Evolutionary conservation across 2,797 vertebrate species (phyloP), one percentile per base, ranked within the genome.

Genomic region (Champsocephalus esox): DNA sequence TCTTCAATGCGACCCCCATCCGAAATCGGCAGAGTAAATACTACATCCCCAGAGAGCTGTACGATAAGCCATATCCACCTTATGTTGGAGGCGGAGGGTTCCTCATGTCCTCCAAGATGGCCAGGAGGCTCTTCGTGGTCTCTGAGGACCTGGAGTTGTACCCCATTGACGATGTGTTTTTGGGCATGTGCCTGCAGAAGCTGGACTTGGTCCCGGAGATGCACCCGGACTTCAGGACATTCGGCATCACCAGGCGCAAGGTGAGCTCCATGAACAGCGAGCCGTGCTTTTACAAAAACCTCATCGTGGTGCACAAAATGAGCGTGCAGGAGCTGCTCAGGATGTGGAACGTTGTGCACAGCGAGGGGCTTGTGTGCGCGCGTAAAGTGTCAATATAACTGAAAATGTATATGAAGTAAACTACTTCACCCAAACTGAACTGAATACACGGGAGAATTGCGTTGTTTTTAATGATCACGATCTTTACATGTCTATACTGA

Each of bases 141-240:
- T 96, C 95, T 0, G 92, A 95, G 87, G 84, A 82, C 49, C 70
- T 95, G 72, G 90, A 94, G 80, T 74, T 97, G 63, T 97, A 96
- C 87, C 97, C 97, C 19, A 97, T 97, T 1, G 97, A 97, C 43
- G 96, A 98, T 8, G 96, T 97, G 57, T 97, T 96, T 85, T 57
- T 97, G 88, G 97, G 97, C 17, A 96, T 97, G 96, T 97, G 96
- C 77, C 90, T 97, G 60, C 84, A 93, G 79, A 92, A 55, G 61
- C 80, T 95, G 0, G 87, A 88, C 0, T 70, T 96, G 63, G 16
- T 77, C 24, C 96, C 96, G 0, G 89, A 96, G 83, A 60, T 89
- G 14, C 97, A 98, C 75, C 71, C 87, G 0, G 96, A 95, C 1
- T 94, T 98, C 82, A 94, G 92, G 89, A 97, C 96, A 0, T 96